Evolutionary conservation across 2,888 invertebrate species (phyloP), one percentile per base, ranked within the genome.

Genomic region (Nebria brevicollis): DNA sequence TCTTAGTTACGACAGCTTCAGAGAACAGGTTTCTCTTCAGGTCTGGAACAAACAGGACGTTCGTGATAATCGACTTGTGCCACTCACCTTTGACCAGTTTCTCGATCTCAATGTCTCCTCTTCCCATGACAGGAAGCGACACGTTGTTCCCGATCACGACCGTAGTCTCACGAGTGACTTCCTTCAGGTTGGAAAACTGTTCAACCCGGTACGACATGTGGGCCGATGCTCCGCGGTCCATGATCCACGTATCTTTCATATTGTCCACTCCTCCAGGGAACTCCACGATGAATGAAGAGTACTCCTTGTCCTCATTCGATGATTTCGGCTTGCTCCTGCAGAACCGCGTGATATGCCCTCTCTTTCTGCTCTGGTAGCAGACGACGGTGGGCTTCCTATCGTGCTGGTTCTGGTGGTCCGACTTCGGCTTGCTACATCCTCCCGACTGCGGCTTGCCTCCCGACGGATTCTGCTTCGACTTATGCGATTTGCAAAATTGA

Each of bases 11-110:
- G 0, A 80, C 84, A 0, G 86, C 87, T 83, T 87, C 87, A 0
- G n/a, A n/a, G n/a, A n/a, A n/a, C n/a, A n/a, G n/a, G n/a, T n/a
- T n/a, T n/a, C n/a, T n/a, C n/a, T n/a, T 72, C 13, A 88, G 82
- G 0, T 83, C 83, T 11, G 87, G 87, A 4, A 88, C 85, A 84
- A 86, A 87, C 80, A 86, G 72, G 43, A 85, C 84, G 82, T 86
- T 83, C 0, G 83, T 77, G 25, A 87, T 84, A 1, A 77, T 25
- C 2, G 83, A 75, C 26, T 82, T 66, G 26, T 82, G 74, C 86
- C 86, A 87, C 81, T 83, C 81, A 15, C 83, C 84, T 73, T 85
- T 82, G 10, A 85, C 77, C 25, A 81, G 75, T 64, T 82, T 84
- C 74, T 85, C 81, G n/a, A 87, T 84, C 15, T 82, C 43, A 0